phyloP scores from a whole-genome alignment of 2,113 vertebrate species.

The Sinocyclocheilus grahami region DNA sequence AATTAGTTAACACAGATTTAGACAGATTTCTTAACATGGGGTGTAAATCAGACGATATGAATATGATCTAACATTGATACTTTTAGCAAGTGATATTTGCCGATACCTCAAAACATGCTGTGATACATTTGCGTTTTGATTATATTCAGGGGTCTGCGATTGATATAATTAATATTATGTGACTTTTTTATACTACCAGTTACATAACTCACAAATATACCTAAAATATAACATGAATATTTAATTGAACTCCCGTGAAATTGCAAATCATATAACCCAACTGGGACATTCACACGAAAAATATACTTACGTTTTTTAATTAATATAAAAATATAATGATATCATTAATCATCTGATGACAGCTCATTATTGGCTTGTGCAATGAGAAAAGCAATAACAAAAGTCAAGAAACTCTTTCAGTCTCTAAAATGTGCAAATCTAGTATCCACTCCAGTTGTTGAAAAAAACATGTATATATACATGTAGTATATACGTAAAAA shows the following conservation, averaged over 20 bases:
- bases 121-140: neutral
- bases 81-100: neutral
- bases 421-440: no score
- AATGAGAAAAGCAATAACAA: no score
- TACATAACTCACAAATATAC: neutral
- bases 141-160: no score
- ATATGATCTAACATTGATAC: neutral
- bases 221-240: no score
- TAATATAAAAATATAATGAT: no score
- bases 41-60: neutral
- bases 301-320: neutral
- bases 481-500: no score
- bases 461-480: neutral
- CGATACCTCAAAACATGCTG: neutral
- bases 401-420: no score
- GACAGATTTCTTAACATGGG: neutral
- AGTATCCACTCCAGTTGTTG: neutral
- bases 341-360: no score
- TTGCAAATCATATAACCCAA: neutral
- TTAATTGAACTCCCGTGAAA: no score
- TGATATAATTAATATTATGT: neutral
- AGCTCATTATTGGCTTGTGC: no score
- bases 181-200: neutral
- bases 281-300: neutral
- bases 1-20: neutral